Evolutionary conservation across 1,140 invertebrate genomes (phyloP), one percentile per base, ranked within the genome.

Genomic region (Heliothis virescens): DNA sequence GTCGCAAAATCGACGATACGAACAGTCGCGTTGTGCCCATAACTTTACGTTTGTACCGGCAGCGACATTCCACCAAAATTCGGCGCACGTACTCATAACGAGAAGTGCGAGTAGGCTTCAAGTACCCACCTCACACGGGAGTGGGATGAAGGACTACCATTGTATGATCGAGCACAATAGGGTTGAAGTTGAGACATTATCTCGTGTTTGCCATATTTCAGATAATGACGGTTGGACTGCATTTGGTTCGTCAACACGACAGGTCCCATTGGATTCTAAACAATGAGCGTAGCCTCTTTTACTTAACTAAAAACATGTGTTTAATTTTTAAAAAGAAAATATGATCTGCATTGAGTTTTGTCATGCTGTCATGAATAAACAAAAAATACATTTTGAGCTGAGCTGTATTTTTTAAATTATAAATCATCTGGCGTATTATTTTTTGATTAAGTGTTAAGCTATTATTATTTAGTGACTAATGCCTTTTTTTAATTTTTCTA

Each of bases 11-110:
- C 67, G 67, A 57, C 41, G 57, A 74, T 26, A 47, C 15, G 52
- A 57, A 72, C 29, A 53, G 47, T 74, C 72, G 57, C 72, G 29
- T 74, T 74, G 72, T 62, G 57, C 16, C 57, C 41, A 74, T 74
- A 74, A 74, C 41, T 74, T 74, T 74, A 74, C 55, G 53, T 74
- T 74, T 74, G 57, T 60, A 26, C 41, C 60, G 47, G 26, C 5
- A 55, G 78, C 69, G 29, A 73, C 78, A 47, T 63, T 53, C 26
- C 26, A 21, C 59, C 78, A 47, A 73, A 79, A 79, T 79, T 79
- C 69, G 7, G 55, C 47, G 50, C 69, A 79, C 78, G 69, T 79
- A 41, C 41, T 79, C 50, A 26, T 69, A 73, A 55, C 21, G 57
- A 16, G 50, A 67, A 79, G 65, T 26, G 65, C 59, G 67, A 63